These are phyloP conservation scores for Pachyseris speciosa DNA, from an alignment of 64 coral and sea anemone genomes.

Conservation along the genomic window DNA sequence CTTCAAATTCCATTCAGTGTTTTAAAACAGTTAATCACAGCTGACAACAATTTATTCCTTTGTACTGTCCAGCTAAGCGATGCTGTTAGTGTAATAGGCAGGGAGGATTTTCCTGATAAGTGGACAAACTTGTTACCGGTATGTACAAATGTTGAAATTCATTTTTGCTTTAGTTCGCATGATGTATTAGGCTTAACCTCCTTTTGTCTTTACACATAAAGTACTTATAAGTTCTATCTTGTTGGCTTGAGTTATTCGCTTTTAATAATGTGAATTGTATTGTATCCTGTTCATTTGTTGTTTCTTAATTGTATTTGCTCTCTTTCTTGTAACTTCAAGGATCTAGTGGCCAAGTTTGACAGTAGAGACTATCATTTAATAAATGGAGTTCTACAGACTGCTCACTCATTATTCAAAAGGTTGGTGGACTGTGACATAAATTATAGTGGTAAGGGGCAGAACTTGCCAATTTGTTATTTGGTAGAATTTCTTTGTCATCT, in stretches of 20 bases:
- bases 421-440: no score
- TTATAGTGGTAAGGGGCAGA: no score
- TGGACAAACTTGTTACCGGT: constrained; percentile 94
- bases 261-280: no score
- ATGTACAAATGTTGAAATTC: neutral
- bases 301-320: neutral
- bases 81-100: constrained; percentile 96
- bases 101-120: constrained; percentile 96
- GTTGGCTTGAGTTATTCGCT: no score
- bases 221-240: no score
- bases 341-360: constrained; percentile 86
- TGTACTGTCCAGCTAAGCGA: constrained; percentile 82
- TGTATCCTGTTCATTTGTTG: neutral
- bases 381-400: constrained; percentile 96
- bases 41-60: neutral
- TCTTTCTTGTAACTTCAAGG: constrained; percentile 42
- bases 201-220: no score
- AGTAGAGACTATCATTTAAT: constrained; percentile 93
- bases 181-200: no score
- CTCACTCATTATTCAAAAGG: constrained; percentile 99
- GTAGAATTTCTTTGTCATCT: no score
- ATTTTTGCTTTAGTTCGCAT: no score
- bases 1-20: neutral
- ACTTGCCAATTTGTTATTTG: no score
- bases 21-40: neutral